Percentiles rank a stretch among this genome's conserved stretches.
These are phyloP conservation scores for Nannospalax galili DNA, from an alignment of 2,113 vertebrate species.

Conservation along the genomic window DNA sequence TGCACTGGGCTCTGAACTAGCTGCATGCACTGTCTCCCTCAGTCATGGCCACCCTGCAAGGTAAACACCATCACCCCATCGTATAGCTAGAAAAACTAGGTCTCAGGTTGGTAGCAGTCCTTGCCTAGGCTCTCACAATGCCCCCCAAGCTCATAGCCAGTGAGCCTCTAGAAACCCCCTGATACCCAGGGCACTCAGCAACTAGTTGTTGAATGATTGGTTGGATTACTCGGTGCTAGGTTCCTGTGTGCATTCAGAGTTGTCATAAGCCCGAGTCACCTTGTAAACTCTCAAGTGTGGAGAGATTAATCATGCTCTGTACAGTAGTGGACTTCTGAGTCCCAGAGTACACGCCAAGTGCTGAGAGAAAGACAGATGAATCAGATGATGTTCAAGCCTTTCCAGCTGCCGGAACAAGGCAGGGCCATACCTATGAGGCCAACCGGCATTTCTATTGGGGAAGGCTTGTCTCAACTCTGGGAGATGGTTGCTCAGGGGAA, in stretches of 20 bases:
- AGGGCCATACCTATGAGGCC: not conserved
- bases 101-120: not conserved
- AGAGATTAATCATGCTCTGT: not conserved
- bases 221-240: not conserved
- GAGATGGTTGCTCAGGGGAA: not conserved
- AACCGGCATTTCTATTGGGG: not conserved
- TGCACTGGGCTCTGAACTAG: not conserved
- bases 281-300: not conserved
- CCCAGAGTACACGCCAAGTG: not conserved
- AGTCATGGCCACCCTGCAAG: not conserved
- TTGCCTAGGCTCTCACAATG: not conserved
- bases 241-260: not conserved
- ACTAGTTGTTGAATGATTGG: not conserved
- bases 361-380: not conserved
- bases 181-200: not conserved
- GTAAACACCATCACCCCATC: not conserved
- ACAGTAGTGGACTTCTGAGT: not conserved
- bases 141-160: not conserved
- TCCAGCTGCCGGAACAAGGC: not conserved
- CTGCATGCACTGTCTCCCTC: not conserved
- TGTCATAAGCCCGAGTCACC: not conserved
- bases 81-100: not conserved
- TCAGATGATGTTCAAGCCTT: not conserved
- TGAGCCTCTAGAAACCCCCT: not conserved
- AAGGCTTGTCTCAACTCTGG: not conserved